Evolutionary conservation across 2,797 vertebrate species (phyloP).

Genomic region (Characodon lateralis): DNA sequence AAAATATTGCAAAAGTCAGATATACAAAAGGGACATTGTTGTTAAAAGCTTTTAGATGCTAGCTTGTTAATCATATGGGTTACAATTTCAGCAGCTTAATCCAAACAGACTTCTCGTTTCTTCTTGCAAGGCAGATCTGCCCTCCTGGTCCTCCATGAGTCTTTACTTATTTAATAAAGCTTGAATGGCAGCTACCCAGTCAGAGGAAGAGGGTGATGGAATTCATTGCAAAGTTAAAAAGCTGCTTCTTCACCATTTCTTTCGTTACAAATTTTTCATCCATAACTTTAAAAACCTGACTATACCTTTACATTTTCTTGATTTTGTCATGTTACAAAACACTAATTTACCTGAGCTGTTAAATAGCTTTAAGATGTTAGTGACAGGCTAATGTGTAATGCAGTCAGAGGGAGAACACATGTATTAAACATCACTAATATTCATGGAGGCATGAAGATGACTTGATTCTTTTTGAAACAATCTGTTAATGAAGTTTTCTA

Average conservation of each 20-base stretch:
- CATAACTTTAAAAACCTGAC: not conserved
- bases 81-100: constrained; percentile 29
- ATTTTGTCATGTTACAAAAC: not conserved
- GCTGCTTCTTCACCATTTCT: constrained; percentile 42
- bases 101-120: constrained; percentile 20
- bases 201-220: constrained; percentile 51
- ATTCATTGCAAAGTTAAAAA: constrained; percentile 56
- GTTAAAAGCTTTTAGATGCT: not conserved
- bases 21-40: not conserved
- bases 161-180: constrained; percentile 32
- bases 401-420: not conserved
- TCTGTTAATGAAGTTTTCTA: constrained; percentile 30
- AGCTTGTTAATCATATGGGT: not conserved
- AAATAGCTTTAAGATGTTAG: constrained; percentile 7
- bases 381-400: not conserved
- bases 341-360: constrained; percentile 8
- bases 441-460: not conserved
- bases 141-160: constrained; percentile 51
- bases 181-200: constrained; percentile 36
- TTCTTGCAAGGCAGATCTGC: constrained; percentile 33
- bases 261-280: constrained; percentile 58
- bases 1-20: not conserved
- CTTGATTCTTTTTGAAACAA: constrained; percentile 15
- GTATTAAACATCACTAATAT: constrained; percentile 9
- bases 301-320: constrained; percentile 5